Evolutionary conservation across 2,888 invertebrate genomes (phyloP), one percentile per base, ranked within the genome.

Genomic region (Dendrolimus houi): DNA sequence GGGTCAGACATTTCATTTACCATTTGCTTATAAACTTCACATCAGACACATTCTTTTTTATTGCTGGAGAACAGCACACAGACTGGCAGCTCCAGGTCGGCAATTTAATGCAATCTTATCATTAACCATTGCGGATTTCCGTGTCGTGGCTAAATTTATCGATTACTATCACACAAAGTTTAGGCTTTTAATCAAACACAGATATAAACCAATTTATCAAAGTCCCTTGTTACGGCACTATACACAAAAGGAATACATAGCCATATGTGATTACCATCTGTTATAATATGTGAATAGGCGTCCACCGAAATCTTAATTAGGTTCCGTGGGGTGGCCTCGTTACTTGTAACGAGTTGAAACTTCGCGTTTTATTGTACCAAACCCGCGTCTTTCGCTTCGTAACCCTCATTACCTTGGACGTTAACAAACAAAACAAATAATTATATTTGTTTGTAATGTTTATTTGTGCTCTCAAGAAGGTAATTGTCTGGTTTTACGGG

Each of bases 221-320:
- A 68, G 71, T 72, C 70, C 71, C 68, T 70, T 72, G 68, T 70
- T 68, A 67, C 67, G 70, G 65, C 66, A 64, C 63, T 55, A 54
- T 62, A 68, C 68, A 81, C 78, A 81, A 81, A 71, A 64, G 76
- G 70, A 72, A 72, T 69, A 68, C 71, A 56, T 58, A 62, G 61
- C 67, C 66, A 56, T 61, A 59, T 61, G 65, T 76, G 82, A 81
- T 82, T 77, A 77, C 71, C 72, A 80, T 81, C 77, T 68, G 71
- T 78, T 76, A 77, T 74, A 74, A 75, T 71, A 71, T 69, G 69
- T 74, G 78, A 72, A 77, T 73, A 69, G 71, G 64, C 62, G 64
- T 62, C 66, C 60, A 62, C 57, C 67, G 63, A 69, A 68, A 77
- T 77, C 77, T 78, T 81, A 79, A 81, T 81, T 79, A 79, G 71